Conservation (phyloP, 30 jellyfish, hydroid and myxozoan genomes). For the Pelagia noctiluca region DNA sequence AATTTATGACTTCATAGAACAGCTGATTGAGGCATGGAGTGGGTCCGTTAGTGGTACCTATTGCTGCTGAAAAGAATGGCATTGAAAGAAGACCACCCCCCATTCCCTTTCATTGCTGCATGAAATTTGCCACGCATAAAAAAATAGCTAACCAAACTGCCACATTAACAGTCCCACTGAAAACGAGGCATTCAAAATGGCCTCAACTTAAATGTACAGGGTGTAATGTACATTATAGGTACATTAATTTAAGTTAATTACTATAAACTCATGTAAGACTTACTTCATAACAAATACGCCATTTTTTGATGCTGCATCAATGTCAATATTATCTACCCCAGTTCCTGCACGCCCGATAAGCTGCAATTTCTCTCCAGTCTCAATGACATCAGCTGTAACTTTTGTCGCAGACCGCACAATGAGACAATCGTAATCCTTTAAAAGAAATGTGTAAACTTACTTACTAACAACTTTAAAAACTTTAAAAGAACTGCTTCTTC, state of each 20-base stretch:
- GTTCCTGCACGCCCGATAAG: slow-evolving; percentile 96
- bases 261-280: slow-evolving; percentile 1
- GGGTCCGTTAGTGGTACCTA: too few relatives aligned
- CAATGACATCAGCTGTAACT: slow-evolving; percentile 81
- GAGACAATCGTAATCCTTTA: slow-evolving; percentile 83
- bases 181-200: too few relatives aligned
- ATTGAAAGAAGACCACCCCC: too few relatives aligned
- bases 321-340: slow-evolving; percentile 93
- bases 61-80: too few relatives aligned
- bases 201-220: neutral
- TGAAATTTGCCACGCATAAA: too few relatives aligned
- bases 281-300: slow-evolving; percentile 94
- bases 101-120: too few relatives aligned
- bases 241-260: neutral
- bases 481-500: neutral
- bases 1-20: too few relatives aligned
- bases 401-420: slow-evolving; percentile 92
- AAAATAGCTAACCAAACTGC: too few relatives aligned
- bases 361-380: slow-evolving; percentile 72
- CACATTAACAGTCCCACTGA: too few relatives aligned
- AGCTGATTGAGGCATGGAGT: too few relatives aligned
- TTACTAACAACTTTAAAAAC: neutral
- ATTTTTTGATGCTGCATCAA: slow-evolving; percentile 75
- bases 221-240: neutral
- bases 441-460: neutral